A percentile compares a stretch with the other conserved stretches of the same genome.
phyloP scores from a whole-genome alignment of 2,113 vertebrate species.

The Recurvirostra avosetta region DNA sequence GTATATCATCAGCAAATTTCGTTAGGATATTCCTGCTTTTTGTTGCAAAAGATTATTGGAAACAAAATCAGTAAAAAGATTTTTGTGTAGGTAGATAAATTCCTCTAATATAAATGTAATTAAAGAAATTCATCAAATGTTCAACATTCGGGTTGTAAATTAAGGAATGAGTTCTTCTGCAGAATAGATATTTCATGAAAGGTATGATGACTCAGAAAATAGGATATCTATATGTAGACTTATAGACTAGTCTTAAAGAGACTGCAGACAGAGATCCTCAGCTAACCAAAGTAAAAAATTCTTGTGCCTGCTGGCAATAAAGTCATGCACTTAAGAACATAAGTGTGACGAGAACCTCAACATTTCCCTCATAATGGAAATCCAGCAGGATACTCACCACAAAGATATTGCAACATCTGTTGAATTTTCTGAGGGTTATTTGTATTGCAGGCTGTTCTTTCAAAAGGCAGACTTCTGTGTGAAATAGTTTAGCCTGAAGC shows the following conservation, averaged over 20 bases:
- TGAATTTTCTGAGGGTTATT: background rate
- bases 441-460: background rate
- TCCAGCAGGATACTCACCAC: background rate
- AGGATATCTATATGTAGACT: background rate
- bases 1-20: background rate
- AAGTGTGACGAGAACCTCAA: background rate
- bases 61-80: background rate
- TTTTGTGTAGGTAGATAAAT: background rate
- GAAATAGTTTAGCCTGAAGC: background rate
- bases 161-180: background rate
- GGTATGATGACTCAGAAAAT: background rate
- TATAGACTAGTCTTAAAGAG: background rate
- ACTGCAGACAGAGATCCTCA: background rate
- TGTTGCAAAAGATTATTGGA: background rate
- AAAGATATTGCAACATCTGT: background rate
- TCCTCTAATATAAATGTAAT: background rate
- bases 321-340: background rate
- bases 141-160: background rate
- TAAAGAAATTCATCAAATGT: background rate
- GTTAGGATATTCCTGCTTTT: background rate
- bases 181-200: background rate
- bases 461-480: background rate
- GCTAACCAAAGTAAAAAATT: background rate
- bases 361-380: background rate
- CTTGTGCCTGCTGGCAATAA: background rate